phyloP scores from a whole-genome alignment of 2,797 vertebrate species.

The Enteromius treurensis region DNA sequence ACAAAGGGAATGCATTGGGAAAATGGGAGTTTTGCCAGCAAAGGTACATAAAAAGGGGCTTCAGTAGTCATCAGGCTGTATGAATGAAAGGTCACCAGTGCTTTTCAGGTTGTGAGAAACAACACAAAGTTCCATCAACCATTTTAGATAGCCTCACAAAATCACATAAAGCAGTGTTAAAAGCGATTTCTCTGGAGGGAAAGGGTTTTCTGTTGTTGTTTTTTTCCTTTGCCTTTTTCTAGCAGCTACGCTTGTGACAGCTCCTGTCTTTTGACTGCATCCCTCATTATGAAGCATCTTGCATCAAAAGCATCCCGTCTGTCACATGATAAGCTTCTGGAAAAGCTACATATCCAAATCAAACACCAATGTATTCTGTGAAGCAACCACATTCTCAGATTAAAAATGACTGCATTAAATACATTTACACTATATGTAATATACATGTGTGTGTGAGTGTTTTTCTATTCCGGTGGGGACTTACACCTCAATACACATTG shows the following conservation, averaged over 20 bases:
- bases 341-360: conserved; percentile 56
- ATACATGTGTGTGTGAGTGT: neutral
- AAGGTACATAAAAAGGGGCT: conserved; percentile 45
- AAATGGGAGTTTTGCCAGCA: conserved; percentile 44
- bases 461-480: no score
- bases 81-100: conserved; percentile 55
- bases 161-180: conserved; percentile 46
- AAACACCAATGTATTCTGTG: conserved; percentile 48
- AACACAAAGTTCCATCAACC: conserved; percentile 46
- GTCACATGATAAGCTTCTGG: conserved; percentile 55
- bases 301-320: conserved; percentile 49
- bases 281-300: conserved; percentile 51
- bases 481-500: no score
- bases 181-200: conserved; percentile 45
- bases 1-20: conserved; percentile 34
- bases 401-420: conserved; percentile 35
- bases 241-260: conserved; percentile 48
- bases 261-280: conserved; percentile 52
- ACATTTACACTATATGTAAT: neutral
- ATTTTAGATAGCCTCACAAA: conserved; percentile 56
- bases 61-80: conserved; percentile 34
- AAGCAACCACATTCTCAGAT: conserved; percentile 31
- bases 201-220: neutral
- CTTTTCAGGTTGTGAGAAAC: conserved; percentile 35
- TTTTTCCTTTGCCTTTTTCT: conserved; percentile 33